Base-by-base conservation (phyloP, 2,888 invertebrate genomes). In the Drosophila cracens region DNA sequence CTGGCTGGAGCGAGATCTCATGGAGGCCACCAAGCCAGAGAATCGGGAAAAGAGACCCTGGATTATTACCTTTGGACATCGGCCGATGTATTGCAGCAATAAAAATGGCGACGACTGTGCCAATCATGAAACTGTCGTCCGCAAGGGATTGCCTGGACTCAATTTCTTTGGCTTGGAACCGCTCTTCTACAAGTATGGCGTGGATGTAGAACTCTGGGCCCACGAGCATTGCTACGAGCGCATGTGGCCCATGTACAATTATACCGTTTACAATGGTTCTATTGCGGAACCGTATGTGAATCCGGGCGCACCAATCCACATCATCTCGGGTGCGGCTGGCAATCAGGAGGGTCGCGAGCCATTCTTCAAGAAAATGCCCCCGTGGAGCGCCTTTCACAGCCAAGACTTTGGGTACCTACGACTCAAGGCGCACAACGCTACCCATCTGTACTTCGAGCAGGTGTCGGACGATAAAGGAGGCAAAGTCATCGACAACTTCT, bases 141-240 rank as follows among this genome's bases (percentile, higher is more conserved):
- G 97, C 74, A 94, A 94, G 65, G 97, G 97, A 0, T 87, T 96
- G 49, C 96, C 96, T 21, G 92, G 95, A 49, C 83, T 95, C 11
- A 94, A 95, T 48, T 93, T 95, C 90, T 96, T 95, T 90, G 95
- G 95, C 0, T 93, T 99, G 78, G 99, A 99, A 93, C 94, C 97
- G 18, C 93, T 99, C 21, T 96, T 99, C 89, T 96, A 96, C 91
- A 94, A 97, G 78, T 96, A 97, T 92, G 98, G 98, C 53, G 99
- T 99, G 27, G 99, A 99, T 94, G 93, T 99, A 63, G 96, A 96
- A 91, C 94, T 99, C 56, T 99, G 98, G 98, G 99, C 99, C 0
- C 99, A 99, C 92, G 99, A 99, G 93, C 99, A 99, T 94, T 97
- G 97, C 43, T 99, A 99, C 93, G 99, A 99, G 93, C 94, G 99